A percentile compares a stretch with the other conserved stretches of the same genome.
These are phyloP conservation scores for Melierax canorus DNA, from an alignment of 2,113 vertebrate genomes.

Conservation along the genomic window DNA sequence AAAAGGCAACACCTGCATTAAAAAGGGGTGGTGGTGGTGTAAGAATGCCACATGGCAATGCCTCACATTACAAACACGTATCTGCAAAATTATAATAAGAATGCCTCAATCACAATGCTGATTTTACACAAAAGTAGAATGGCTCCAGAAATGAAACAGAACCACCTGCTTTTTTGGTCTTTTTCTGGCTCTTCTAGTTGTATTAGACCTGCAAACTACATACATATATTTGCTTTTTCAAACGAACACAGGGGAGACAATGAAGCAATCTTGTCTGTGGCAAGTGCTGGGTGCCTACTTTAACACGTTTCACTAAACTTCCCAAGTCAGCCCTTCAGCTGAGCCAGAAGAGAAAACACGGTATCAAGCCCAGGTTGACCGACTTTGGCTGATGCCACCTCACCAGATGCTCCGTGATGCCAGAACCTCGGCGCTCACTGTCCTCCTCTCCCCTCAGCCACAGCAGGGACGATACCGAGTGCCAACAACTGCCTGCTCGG, in stretches of 20 bases:
- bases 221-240: not conserved
- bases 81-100: not conserved
- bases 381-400: not conserved
- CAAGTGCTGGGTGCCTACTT: not conserved
- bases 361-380: not conserved
- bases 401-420: fast-evolving
- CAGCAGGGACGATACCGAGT: not conserved
- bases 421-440: not conserved
- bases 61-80: not conserved
- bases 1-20: too few relatives aligned
- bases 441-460: not conserved
- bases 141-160: not conserved
- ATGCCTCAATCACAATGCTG: not conserved
- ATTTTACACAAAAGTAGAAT: not conserved
- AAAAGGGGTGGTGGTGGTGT: too few relatives aligned
- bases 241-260: not conserved
- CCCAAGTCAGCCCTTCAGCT: not conserved
- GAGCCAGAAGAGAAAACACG: not conserved
- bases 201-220: not conserved
- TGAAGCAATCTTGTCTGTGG: not conserved
- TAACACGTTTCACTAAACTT: not conserved
- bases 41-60: not conserved
- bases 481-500: not conserved
- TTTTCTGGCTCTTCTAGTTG: not conserved
- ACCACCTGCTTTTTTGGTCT: not conserved